Percentiles rank a stretch among this genome's conserved stretches.
These are phyloP conservation scores for Lamellibrachia satsuma DNA, from an alignment of 2,888 invertebrate species.

Conservation along the genomic window DNA sequence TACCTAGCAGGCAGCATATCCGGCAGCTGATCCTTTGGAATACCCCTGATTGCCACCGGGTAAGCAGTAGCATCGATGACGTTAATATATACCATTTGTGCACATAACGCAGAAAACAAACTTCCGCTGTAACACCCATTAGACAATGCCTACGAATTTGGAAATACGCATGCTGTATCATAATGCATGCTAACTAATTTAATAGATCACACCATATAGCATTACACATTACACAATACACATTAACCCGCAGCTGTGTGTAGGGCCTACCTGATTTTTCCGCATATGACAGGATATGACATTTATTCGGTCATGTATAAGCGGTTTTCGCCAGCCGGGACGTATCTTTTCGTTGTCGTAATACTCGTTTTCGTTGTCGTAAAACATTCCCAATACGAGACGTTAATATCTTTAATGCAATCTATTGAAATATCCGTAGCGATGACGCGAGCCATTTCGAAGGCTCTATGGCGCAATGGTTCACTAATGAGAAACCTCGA, in stretches of 20 bases:
- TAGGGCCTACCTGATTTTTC: no score
- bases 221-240: background rate
- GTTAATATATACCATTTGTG: no score
- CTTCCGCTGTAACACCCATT: background rate
- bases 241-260: background rate
- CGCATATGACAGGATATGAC: background rate
- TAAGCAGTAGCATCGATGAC: background rate
- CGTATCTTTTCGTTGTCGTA: no score
- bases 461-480: background rate
- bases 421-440: background rate
- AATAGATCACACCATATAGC: background rate
- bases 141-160: background rate
- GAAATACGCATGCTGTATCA: background rate
- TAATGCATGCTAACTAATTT: background rate
- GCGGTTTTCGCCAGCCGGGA: background rate
- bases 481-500: background rate
- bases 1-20: background rate
- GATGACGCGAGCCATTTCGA: background rate
- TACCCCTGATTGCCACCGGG: background rate
- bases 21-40: background rate
- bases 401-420: background rate
- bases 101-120: no score
- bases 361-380: no score
- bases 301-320: background rate
- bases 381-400: no score